Base-by-base conservation (phyloP, 2,888 invertebrate genomes). In the Microctonus brassicae region DNA sequence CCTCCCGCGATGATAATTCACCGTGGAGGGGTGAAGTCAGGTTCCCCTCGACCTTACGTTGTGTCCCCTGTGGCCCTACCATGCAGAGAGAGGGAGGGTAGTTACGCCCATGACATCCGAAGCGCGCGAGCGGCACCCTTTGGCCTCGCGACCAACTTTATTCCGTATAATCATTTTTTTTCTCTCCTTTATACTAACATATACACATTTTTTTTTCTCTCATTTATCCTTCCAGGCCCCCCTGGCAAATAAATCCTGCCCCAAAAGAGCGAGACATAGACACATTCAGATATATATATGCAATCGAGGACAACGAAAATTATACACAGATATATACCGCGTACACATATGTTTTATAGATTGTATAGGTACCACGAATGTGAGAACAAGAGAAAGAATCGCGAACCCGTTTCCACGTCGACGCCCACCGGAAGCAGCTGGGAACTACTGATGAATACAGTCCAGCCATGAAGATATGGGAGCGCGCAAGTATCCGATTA, bases 361-460 rank as follows among this genome's bases (percentile, higher is more conserved):
- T 29, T 29, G 26, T 17, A 17, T 13, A 64, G 13, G 33, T 58
- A 33, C 17, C 20, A 58, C 29, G 17, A 58, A 33, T 52, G 24
- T 20, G 57, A 57, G 42, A 7, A 72, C 58, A 70, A 58, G 64
- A 74, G 74, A 80, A 82, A 84, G 83, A 84, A 84, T 86, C 84
- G 86, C 86, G 82, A 87, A 87, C 87, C 87, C 86, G 86, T 86
- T 86, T 80, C 79, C 83, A 80, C 81, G 83, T 82, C 52, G 69
- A 86, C 87, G 87, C 87, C 87, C 87, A 87, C 87, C 87, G 87
- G 87, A 87, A 87, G 77, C 87, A 87, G 87, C 87, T 87, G 87
- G 82, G 75, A 76, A 76, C 78, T 62, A 75, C 62, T 60, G 26
- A 75, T 86, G 83, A 86, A 87, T 86, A 81, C 58, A 17, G 83